These are phyloP conservation scores for Parus major DNA, from an alignment of 2,113 vertebrate genomes.

Conservation along the genomic window DNA sequence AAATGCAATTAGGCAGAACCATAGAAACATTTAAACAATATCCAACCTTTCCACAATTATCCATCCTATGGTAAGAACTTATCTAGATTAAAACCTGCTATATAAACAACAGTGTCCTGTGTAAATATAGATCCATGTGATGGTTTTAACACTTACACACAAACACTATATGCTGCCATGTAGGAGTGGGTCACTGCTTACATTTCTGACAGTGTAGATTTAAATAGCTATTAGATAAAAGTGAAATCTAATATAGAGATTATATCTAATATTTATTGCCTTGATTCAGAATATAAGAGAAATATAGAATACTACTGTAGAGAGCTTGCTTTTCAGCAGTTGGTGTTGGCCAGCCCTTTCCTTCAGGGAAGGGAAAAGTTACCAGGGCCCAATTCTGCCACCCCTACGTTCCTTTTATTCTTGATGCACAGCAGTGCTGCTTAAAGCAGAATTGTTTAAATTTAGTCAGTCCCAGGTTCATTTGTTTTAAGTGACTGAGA, in stretches of 20 bases:
- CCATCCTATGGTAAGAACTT: not conserved
- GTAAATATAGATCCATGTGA: slow-evolving; percentile 11
- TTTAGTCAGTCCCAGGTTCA: not conserved
- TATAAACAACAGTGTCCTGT: not conserved
- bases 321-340: slow-evolving; percentile 19
- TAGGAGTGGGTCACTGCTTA: slow-evolving; percentile 48
- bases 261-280: slow-evolving; percentile 70
- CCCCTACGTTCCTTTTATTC: not conserved
- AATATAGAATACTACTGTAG: slow-evolving; percentile 1
- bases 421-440: not conserved
- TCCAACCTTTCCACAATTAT: not conserved
- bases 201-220: slow-evolving; percentile 57
- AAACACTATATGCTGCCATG: not conserved
- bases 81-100: not conserved
- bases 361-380: not conserved
- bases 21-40: not conserved
- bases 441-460: not conserved
- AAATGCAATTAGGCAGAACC: not conserved
- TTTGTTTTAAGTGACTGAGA: not conserved
- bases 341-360: not conserved
- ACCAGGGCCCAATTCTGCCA: not conserved
- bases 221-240: slow-evolving; percentile 52
- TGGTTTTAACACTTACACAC: not conserved
- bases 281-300: slow-evolving; percentile 35
- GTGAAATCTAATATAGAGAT: slow-evolving; percentile 58